These are phyloP conservation scores for Characodon lateralis DNA, from an alignment of 2,797 vertebrate species.

Conservation along the genomic window DNA sequence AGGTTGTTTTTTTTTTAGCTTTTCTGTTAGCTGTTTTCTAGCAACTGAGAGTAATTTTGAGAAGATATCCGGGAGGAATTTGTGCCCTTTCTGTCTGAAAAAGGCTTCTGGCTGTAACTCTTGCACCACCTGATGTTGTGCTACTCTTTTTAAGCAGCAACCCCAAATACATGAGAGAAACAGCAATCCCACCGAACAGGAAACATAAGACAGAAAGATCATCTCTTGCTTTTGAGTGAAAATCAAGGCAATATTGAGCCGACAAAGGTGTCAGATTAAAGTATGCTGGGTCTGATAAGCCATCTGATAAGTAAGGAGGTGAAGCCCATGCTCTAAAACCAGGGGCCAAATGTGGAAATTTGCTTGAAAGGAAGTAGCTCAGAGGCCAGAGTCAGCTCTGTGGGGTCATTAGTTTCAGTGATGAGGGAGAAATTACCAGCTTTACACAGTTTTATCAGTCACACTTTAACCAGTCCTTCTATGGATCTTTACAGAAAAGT, in stretches of 20 bases:
- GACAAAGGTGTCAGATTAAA: not conserved
- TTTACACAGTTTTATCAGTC: conserved; percentile 32
- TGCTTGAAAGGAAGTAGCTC: conserved; percentile 21
- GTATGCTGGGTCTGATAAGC: not conserved
- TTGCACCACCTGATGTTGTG: not conserved
- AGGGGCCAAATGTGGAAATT: conserved; percentile 3
- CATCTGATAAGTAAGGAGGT: not conserved
- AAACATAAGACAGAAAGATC: not conserved
- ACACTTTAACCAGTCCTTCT: conserved; percentile 9
- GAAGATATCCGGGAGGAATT: not conserved
- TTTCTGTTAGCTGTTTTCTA: not conserved
- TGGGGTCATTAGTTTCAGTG: conserved; percentile 30
- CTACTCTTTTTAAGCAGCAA: not conserved
- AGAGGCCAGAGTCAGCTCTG: conserved; percentile 30
- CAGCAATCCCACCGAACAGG: not conserved
- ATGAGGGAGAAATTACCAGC: conserved; percentile 37
- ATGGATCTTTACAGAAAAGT: conserved; percentile 9
- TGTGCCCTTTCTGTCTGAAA: not conserved
- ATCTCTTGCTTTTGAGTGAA: not conserved
- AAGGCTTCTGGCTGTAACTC: not conserved
- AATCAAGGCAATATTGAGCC: not conserved
- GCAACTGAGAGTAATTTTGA: too few species aligned
- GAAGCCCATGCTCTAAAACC: conserved; percentile 1
- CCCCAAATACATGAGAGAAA: not conserved
- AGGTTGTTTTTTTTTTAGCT: not conserved